These are phyloP conservation scores for Tretioscincus oriximinensis DNA, from an alignment of 2,113 vertebrate species.

Conservation along the genomic window DNA sequence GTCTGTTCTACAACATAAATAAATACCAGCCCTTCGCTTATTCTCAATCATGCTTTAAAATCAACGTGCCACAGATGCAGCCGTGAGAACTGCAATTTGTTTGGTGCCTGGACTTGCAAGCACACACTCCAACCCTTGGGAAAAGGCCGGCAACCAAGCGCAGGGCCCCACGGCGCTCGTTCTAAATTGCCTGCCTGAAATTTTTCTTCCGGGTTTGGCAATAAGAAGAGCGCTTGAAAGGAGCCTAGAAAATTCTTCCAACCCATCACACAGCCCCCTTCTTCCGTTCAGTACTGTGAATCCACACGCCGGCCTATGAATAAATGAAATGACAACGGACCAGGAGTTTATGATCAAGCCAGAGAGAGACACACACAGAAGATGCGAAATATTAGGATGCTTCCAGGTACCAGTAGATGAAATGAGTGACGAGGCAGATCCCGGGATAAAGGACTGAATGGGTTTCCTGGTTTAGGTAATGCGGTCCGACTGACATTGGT, in stretches of 20 bases:
- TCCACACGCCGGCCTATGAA: neutral
- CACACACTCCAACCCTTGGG: neutral
- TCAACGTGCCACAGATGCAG: neutral
- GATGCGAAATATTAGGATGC: neutral
- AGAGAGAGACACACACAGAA: neutral
- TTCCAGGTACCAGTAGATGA: neutral
- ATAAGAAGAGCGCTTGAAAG: neutral
- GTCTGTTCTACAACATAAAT: neutral
- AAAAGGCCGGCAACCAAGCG: neutral
- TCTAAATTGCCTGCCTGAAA: neutral
- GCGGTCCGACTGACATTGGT: neutral
- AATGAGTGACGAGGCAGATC: neutral
- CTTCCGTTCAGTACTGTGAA: neutral
- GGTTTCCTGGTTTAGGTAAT: neutral
- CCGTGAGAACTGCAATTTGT: neutral
- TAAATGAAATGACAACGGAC: neutral
- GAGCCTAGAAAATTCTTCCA: conserved; percentile 1
- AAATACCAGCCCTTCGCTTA: neutral
- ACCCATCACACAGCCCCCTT: neutral
- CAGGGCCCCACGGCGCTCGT: neutral
- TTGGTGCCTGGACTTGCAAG: neutral
- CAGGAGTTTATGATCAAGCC: neutral
- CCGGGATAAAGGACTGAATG: neutral
- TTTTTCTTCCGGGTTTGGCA: neutral
- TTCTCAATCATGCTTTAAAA: neutral